Conservation (phyloP, 2,888 invertebrate species). For the Drosophila pegasa region DNA sequence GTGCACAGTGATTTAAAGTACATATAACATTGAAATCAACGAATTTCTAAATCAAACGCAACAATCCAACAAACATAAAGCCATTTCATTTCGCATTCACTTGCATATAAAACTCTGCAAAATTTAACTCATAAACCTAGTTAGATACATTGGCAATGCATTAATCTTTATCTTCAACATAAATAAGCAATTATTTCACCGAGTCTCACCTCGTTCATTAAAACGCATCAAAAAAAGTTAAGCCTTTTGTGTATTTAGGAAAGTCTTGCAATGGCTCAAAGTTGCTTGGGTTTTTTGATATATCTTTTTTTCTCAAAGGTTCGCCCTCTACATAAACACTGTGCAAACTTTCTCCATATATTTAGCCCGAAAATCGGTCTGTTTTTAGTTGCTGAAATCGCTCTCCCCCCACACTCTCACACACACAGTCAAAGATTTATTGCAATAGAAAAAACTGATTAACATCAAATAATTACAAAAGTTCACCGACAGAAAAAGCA, state of each 20-base stretch:
- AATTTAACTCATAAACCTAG: no score
- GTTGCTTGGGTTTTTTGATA: background rate
- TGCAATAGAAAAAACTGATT: slow-evolving; percentile 69
- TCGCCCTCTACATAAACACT: slow-evolving; percentile 2
- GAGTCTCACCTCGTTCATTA: slow-evolving; percentile 28
- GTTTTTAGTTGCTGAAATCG: slow-evolving; percentile 28
- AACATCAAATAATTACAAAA: slow-evolving; percentile 82
- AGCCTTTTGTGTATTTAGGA: slow-evolving; percentile 14
- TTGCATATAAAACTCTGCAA: background rate
- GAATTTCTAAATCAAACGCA: no score
- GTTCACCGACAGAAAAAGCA: slow-evolving; percentile 68
- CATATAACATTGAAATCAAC: no score
- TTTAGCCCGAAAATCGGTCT: slow-evolving; percentile 12
- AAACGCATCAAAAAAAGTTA: slow-evolving; percentile 1
- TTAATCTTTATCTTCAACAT: background rate
- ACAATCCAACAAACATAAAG: background rate
- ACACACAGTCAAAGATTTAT: slow-evolving; percentile 57
- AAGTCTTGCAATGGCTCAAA: slow-evolving; percentile 15
- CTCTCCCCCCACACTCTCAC: background rate
- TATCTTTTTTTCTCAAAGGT: slow-evolving; percentile 13
- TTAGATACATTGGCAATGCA: background rate
- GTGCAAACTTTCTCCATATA: slow-evolving; percentile 53
- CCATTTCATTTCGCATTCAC: background rate
- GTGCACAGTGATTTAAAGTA: no score
- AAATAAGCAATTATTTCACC: slow-evolving; percentile 21